phyloP scores from a whole-genome alignment of 1,140 invertebrate genomes.

The Varroa destructor region DNA sequence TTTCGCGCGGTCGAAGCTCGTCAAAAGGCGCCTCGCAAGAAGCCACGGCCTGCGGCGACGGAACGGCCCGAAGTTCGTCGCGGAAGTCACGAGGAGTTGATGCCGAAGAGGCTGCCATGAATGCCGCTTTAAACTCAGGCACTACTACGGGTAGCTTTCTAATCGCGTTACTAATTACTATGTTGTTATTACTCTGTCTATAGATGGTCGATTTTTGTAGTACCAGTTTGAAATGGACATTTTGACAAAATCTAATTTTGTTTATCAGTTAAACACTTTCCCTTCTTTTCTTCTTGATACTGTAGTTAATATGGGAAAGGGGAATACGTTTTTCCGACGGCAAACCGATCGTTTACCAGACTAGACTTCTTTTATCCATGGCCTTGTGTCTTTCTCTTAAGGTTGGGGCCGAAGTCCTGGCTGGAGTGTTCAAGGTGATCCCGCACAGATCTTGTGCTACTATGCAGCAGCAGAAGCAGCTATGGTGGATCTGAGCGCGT shows the following conservation, averaged over 20 bases:
- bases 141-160: neutral
- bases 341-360: neutral
- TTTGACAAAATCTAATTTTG: no score
- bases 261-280: no score
- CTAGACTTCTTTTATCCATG: neutral
- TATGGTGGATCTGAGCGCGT: constrained; percentile 1
- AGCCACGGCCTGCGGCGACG: no score
- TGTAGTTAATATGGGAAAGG: neutral
- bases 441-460: constrained; percentile 18
- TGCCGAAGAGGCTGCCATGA: constrained; percentile 13
- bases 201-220: no score
- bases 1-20: no score
- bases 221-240: no score
- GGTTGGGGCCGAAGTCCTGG: constrained; percentile 21
- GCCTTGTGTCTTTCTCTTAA: neutral
- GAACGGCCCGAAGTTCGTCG: no score
- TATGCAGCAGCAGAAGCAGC: constrained; percentile 22
- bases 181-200: no score
- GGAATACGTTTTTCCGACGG: neutral
- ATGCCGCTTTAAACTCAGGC: constrained; percentile 16
- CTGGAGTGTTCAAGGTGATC: constrained; percentile 22
- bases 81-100: neutral
- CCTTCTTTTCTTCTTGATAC: no score
- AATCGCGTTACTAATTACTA: no score
- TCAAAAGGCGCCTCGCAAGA: no score